Base-by-base conservation (phyloP, 1,140 invertebrate species). In the Aphelenchoides besseyi region DNA sequence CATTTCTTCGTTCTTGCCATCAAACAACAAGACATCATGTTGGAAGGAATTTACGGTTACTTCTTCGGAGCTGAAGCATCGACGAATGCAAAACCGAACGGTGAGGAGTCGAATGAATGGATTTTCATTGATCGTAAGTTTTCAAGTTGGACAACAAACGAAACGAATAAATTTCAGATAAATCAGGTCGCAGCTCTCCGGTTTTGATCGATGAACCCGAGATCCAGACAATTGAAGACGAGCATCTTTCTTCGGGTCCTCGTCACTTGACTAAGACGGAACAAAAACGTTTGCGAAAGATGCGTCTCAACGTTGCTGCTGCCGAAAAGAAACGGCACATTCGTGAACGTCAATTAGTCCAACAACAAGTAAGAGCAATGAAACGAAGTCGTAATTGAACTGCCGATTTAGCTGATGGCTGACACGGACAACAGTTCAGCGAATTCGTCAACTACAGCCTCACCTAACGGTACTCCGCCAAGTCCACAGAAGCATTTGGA, bases 181-280 rank as follows among this genome's bases (percentile, higher is more conserved):
- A 32, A 30, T 66, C 63, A n/a, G 63, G 63, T 35, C 63, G 63
- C n/a, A 18, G 16, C 12, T 66, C 63, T n/a, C 63, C 63, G 63
- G 63, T 66, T 26, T 12, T 66, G 63, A 33, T 66, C 3, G 26
- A 1, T 12, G 63, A 66, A 12, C 32, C 32, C 12, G 41, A 66
- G 0, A 53, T 66, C 12, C n/a, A 41, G n/a, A 29, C 16, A 12
- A 12, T 66, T 16, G 32, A 66, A 12, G 63, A 66, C 2, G 36
- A 36, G 32, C 16, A 36, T 33, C 16, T 33, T 8, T 12, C 30
- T 5, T 59, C 55, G 55, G 5, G 5, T 33, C 28, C 28, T 53
- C 1, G 63, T 37, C 63, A 66, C n/a, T 29, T 23, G 41, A 12
- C 41, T 23, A 48, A 48, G 41, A 48, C 12, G 12, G 41, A 48